phyloP scores from a whole-genome alignment of 2,797 vertebrate species.

The Pampus argenteus region DNA sequence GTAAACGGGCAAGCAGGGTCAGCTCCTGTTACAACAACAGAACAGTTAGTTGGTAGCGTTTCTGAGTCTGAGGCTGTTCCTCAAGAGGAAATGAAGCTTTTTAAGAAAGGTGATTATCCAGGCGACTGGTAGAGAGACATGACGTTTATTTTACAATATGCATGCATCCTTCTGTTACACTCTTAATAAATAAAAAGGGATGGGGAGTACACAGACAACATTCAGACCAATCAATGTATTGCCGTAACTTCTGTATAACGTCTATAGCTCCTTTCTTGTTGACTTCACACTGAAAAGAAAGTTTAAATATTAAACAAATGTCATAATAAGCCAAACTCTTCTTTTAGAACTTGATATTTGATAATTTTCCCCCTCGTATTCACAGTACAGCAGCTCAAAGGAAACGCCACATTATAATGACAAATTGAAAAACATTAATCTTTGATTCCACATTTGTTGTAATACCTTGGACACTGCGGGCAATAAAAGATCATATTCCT shows the following conservation, averaged over 20 bases:
- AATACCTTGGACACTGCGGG: conserved; percentile 1
- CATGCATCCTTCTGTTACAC: neutral
- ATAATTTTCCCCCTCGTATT: neutral
- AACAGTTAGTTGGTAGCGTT: conserved; percentile 10
- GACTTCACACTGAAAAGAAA: conserved; percentile 15
- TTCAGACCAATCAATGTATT: conserved; percentile 2
- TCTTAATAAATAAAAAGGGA: neutral
- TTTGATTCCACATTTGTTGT: conserved; percentile 37
- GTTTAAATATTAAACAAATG: conserved; percentile 15
- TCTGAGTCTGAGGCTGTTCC: neutral
- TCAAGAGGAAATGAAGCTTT: neutral
- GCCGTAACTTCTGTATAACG: neutral
- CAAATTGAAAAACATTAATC: conserved; percentile 31
- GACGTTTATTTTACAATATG: neutral
- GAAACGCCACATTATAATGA: conserved; percentile 37
- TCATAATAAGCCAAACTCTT: conserved; percentile 3
- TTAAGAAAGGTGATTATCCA: too few relatives aligned
- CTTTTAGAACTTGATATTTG: conserved; percentile 14
- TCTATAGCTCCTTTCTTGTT: neutral
- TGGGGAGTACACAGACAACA: neutral
- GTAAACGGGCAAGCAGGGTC: conserved; percentile 83
- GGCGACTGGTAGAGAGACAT: neutral
- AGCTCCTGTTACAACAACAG: conserved; percentile 86
- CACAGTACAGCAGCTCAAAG: conserved; percentile 2
- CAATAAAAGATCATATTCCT: neutral